Base-by-base conservation (phyloP, 1,140 invertebrate genomes). In the Ostrea denselamellosa region DNA sequence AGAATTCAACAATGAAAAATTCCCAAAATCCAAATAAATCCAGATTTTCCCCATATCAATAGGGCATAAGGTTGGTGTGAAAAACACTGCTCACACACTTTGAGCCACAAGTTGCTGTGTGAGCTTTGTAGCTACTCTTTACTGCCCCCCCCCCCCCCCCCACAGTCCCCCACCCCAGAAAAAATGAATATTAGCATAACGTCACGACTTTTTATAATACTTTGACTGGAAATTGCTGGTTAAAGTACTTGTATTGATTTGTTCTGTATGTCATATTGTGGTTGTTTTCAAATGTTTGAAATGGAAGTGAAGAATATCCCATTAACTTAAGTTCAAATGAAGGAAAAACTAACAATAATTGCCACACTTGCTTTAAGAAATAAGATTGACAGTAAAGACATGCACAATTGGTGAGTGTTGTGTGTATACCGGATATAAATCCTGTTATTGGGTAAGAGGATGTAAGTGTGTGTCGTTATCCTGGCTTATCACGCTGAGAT, bases 401-500 rank as follows among this genome's bases (percentile, higher is more conserved):
- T 77, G 25, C 28, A 14, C 25, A 14, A 77, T 0, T 10, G 9
- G 68, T 25, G 28, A 77, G 68, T 77, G 68, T 77, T 28, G 68
- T 14, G 25, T 77, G 8, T 25, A 71, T 2, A 25, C 28, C 25
- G 25, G 28, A 34, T 14, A 14, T 77, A 25, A 34, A 77, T 77
- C 68, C 68, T 77, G 68, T 25, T 77, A 28, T 77, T 77, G 28
- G 22, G 9, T 77, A 77, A 77, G 68, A 77, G 68, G 68, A 77
- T 77, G 68, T 77, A 77, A 77, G 68, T 0, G 10, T 77, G 68
- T 28, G 25, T 77, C 34, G 25, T 25, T 28, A 77, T 77, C 68
- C 68, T 77, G 25, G 22, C 68, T 34, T 10, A 44, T 77, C 25
- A 25, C 22, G 14, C n/a, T 17, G 7, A 17, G 2, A 19, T 7